Conservation (phyloP, 2,113 vertebrate species). For the Cheilinus undulatus region DNA sequence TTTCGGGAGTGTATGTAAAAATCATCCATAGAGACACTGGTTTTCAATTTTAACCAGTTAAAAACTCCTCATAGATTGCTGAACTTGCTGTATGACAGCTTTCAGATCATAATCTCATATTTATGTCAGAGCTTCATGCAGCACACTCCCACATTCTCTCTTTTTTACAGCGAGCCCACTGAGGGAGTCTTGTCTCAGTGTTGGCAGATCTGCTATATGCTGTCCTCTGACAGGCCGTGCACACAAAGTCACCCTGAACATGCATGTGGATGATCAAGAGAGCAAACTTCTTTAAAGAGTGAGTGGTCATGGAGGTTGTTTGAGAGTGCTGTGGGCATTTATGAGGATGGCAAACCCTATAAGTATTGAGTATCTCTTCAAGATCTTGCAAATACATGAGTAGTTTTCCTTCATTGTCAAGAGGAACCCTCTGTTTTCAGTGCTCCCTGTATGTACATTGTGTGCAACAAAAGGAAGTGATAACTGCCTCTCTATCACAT, state of each 20-base stretch:
- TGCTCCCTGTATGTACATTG: background rate
- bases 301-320: background rate
- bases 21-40: too few relatives aligned
- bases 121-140: too few relatives aligned
- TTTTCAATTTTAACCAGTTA: too few relatives aligned
- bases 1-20: too few relatives aligned
- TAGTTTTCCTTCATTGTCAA: slow-evolving; percentile 3
- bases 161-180: background rate
- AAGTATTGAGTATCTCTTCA: background rate
- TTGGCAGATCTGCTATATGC: background rate
- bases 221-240: background rate
- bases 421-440: background rate
- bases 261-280: background rate
- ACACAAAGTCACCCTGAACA: background rate
- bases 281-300: background rate
- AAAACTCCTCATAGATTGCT: too few relatives aligned
- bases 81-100: too few relatives aligned
- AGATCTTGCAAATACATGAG: background rate
- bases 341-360: background rate
- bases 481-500: slow-evolving; percentile 10
- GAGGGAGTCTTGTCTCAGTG: background rate
- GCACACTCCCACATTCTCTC: background rate
- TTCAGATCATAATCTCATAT: too few relatives aligned
- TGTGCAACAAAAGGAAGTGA: slow-evolving; percentile 8
- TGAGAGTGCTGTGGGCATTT: background rate